Evolutionary conservation across 2,797 vertebrate genomes (phyloP), one percentile per base, ranked within the genome.

Genomic region (Mus spretus): DNA sequence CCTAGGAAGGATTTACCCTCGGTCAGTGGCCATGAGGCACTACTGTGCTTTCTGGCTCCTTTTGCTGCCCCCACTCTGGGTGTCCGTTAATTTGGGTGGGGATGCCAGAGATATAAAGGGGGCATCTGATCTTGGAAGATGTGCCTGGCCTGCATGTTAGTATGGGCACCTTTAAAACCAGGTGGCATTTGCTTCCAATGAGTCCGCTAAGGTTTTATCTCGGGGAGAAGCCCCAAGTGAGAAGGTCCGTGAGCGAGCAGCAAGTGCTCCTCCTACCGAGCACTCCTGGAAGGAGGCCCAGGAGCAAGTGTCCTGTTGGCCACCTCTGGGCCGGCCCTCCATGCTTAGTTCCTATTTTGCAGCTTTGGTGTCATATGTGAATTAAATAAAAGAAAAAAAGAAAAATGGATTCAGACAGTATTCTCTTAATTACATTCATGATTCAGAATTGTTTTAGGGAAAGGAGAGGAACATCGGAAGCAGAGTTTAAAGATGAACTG

Each of bases 341-440:
- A 97, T 90, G 98, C 98, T 98, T 98, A 98, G 98, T 98, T 99
- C 98, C 98, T 98, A 96, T 98, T 98, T 98, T 99, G 98, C 98
- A 99, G 98, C 98, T 97, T 97, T 98, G 96, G 96, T 94, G 93
- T 98, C 94, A 98, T 97, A 93, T 89, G 97, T 97, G 97, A 98
- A 98, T 95, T 97, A 70, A 94, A 95, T 96, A 90, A 95, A 78
- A 89, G 82, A 78, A 80, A 90, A 40, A 55, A 79, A 80, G 85
- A 79, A 92, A 95, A 92, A 98, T 87, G 98, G 97, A 97, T 98
- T 98, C 96, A 98, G 97, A 98, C 97, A 98, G 87, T 97, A 93
- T 98, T 98, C 98, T 96, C 97, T 98, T 98, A 97, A 98, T 98
- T 98, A 98, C 65, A 95, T 57, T 98, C 98, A 98, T 96, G 98